Evolutionary conservation across 1,140 invertebrate species (phyloP).

Genomic region (Drosophila rhopaloa): DNA sequence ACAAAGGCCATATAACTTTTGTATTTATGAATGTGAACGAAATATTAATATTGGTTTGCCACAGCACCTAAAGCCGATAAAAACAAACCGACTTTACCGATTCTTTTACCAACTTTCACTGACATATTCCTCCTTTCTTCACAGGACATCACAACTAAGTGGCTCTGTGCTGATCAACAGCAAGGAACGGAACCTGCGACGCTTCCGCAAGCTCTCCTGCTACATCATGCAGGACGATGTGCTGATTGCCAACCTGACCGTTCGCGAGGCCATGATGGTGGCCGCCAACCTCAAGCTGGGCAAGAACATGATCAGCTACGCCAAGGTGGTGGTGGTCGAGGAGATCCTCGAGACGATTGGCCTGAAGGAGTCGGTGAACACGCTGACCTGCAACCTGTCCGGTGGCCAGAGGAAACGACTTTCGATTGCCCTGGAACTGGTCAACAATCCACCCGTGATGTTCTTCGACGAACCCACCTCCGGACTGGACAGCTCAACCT

Average conservation of each 20-base stretch:
- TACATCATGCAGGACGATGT: conserved; percentile 99
- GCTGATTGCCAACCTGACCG: conserved; percentile 93
- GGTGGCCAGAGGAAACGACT: conserved; percentile 97
- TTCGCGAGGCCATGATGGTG: conserved; percentile 93
- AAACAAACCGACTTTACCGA: no score
- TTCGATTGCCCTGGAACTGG: conserved; percentile 94
- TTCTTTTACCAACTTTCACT: neutral
- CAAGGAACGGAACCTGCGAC: conserved; percentile 92
- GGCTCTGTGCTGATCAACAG: conserved; percentile 94
- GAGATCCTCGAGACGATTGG: conserved; percentile 94
- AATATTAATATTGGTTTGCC: no score
- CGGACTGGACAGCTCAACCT: conserved; percentile 96
- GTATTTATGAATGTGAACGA: no score
- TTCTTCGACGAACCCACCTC: conserved; percentile 99
- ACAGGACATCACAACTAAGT: conserved; percentile 90
- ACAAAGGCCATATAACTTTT: no score
- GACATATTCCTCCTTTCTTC: conserved; percentile 53
- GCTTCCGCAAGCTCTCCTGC: conserved; percentile 96
- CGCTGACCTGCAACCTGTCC: conserved; percentile 91
- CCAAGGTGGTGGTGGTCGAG: conserved; percentile 92
- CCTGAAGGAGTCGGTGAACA: conserved; percentile 90
- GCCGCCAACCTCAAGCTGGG: conserved; percentile 96
- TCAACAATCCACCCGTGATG: conserved; percentile 97
- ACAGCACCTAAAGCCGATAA: no score
- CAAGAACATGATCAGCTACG: conserved; percentile 89